Base-by-base conservation (phyloP, 2,113 vertebrate species). In the Alectura lathami region DNA sequence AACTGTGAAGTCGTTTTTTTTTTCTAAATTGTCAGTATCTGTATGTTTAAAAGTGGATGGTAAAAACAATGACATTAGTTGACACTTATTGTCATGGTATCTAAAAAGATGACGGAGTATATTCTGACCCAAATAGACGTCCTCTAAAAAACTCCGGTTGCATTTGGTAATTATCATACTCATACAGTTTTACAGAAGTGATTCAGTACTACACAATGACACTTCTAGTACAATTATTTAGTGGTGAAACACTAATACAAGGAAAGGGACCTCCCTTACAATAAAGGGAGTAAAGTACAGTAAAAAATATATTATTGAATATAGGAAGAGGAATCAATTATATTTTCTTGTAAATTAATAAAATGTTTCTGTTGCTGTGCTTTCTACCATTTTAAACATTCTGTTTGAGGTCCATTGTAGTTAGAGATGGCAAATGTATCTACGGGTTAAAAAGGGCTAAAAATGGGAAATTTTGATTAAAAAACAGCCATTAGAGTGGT, bases 221-320 rank as follows among this genome's bases (percentile, higher is more conserved):
- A 51, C 4, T 5, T 11, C 66, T 67, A 82, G 27, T 47, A 16
- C 7, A 45, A 11, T 30, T 79, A 47, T 62, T 74, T 53, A 80
- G 9, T 76, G 30, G 5, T 47, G 27, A 70, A 75, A 82, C 5
- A 27, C 8, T 63, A 36, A 18, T 43, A 45, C 42, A 73, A 83
- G 47, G 26, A 43, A 80, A 59, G 34, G 26, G 11, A 22, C 20
- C 3, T 74, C 8, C 12, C 17, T 51, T 21, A 17, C 3, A 11
- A 22, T 5, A 29, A 48, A 62, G 0, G n/a, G n/a, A n/a, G n/a
- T n/a, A n/a, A n/a, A n/a, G n/a, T n/a, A n/a, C n/a, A n/a, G n/a
- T n/a, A n/a, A n/a, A 56, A 56, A 83, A 60, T 8, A 60, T 0
- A 0, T 24, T 47, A 50, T 84, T 83, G 42, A 43, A 22, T 3